Conservation (phyloP, 2,888 invertebrate genomes). For the Vandiemenella viatica region DNA sequence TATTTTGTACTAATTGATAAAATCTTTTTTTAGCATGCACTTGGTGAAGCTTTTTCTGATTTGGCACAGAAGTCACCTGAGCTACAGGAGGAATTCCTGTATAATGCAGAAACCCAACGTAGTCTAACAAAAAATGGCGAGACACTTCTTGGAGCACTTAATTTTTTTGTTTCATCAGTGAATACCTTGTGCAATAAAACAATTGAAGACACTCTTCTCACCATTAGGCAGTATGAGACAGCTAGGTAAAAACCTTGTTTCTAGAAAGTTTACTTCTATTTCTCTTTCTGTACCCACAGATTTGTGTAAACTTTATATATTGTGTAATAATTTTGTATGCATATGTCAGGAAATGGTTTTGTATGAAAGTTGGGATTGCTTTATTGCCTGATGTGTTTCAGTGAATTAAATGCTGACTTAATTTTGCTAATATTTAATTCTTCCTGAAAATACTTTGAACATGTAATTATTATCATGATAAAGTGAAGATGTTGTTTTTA, state of each 20-base stretch:
- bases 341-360: no score
- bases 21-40: conserved; percentile 46
- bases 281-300: no score
- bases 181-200: conserved; percentile 94
- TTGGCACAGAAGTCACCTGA: conserved; percentile 92
- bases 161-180: conserved; percentile 91
- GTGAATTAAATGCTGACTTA: no score
- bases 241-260: conserved; percentile 43
- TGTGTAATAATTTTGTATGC: no score
- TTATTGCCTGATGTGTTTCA: no score
- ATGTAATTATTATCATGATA: no score
- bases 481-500: no score
- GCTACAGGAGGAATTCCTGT: conserved; percentile 83
- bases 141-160: conserved; percentile 76
- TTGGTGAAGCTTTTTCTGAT: conserved; percentile 89
- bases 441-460: no score
- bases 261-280: not conserved
- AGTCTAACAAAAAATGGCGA: conserved; percentile 88
- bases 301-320: no score
- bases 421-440: no score
- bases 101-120: conserved; percentile 91
- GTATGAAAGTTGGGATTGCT: no score
- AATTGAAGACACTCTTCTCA: conserved; percentile 83
- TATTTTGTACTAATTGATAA: conserved; percentile 11
- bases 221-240: conserved; percentile 60